These are phyloP conservation scores for Natrix natrix DNA, from an alignment of 2,797 vertebrate species.

Conservation along the genomic window DNA sequence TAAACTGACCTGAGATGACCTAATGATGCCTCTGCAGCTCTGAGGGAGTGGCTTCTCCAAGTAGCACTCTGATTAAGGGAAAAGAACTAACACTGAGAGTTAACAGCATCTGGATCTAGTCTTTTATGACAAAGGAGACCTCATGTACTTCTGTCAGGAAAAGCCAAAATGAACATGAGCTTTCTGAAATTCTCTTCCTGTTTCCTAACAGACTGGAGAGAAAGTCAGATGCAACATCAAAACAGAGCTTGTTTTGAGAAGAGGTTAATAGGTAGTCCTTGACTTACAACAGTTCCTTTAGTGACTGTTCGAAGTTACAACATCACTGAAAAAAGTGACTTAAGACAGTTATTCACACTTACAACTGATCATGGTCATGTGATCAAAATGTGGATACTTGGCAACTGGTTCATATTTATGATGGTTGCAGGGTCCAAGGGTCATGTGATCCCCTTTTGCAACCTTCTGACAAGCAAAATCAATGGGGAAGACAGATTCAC, in stretches of 20 bases:
- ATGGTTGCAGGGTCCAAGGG: not conserved
- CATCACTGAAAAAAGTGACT: not conserved
- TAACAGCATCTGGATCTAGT: slow-evolving; percentile 27
- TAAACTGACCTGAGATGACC: not conserved
- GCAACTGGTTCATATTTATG: not conserved
- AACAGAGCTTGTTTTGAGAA: slow-evolving; percentile 17
- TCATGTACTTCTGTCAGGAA: slow-evolving; percentile 32
- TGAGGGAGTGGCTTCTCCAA: slow-evolving; percentile 23
- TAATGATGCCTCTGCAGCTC: slow-evolving; percentile 38
- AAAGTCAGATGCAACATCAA: slow-evolving; percentile 18
- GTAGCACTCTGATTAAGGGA: slow-evolving; percentile 28
- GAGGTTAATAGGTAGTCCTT: not conserved
- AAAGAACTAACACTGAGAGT: slow-evolving; percentile 34
- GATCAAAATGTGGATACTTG: not conserved
- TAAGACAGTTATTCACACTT: not conserved
- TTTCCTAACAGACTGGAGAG: slow-evolving; percentile 38
- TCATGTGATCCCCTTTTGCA: not conserved
- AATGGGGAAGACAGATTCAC: not conserved
- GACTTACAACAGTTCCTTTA: not conserved
- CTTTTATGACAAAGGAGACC: slow-evolving; percentile 51
- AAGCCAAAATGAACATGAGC: slow-evolving; percentile 35
- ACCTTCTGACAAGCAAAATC: not conserved
- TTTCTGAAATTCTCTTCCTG: slow-evolving; percentile 28
- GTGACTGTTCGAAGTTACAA: not conserved
- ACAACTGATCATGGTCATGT: not conserved